Base-by-base conservation (phyloP, 1,140 invertebrate species). In the Zaprionus lachaisei region DNA sequence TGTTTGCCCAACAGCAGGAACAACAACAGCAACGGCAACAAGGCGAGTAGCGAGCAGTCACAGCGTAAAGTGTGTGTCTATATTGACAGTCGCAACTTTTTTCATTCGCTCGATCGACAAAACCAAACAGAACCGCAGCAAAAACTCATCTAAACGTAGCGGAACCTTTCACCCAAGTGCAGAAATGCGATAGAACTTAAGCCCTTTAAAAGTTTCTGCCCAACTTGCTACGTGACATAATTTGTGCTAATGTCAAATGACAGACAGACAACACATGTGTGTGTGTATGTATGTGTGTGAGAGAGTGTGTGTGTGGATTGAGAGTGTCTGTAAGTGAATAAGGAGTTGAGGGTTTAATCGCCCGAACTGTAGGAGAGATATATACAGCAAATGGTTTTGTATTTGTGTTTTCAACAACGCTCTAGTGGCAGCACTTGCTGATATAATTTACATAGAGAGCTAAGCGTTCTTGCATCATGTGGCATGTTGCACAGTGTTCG, bases 211-310 rank as follows among this genome's bases (percentile, higher is more conserved):
- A 91, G 79, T 89, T 89, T 70, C 66, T 49, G 28, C 63, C 72
- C 79, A 73, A 71, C 49, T 57, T 72, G 69, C 54, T 81, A 89
- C 85, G 85, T 89, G 85, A 89, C 86, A 89, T 85, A 89, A 90
- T 89, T 89, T 89, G 81, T 71, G 79, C 73, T 85, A 82, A 89
- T 89, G 77, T 61, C 69, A 69, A 80, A 71, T 78, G 69, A 72
- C 58, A 56, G 72, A 66, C 51, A 72, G 56, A 61, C 47, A 67
- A 34, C 63, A 62, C 22, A 62, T 49, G n/a, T 38, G 69, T 38
- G 14, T 17, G 24, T 57, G 14, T 15, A n/a, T 56, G 6, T 57
- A n/a, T 41, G 24, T 38, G 28, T 34, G 9, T 51, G 24, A 5
- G 11, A n/a, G 0, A 12, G 5, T 47, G 56, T 24, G 26, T 31